A percentile compares a stretch with the other conserved stretches of the same genome.
phyloP scores from a whole-genome alignment of 1,140 invertebrate genomes.

The Atopsyche davidsoni region DNA sequence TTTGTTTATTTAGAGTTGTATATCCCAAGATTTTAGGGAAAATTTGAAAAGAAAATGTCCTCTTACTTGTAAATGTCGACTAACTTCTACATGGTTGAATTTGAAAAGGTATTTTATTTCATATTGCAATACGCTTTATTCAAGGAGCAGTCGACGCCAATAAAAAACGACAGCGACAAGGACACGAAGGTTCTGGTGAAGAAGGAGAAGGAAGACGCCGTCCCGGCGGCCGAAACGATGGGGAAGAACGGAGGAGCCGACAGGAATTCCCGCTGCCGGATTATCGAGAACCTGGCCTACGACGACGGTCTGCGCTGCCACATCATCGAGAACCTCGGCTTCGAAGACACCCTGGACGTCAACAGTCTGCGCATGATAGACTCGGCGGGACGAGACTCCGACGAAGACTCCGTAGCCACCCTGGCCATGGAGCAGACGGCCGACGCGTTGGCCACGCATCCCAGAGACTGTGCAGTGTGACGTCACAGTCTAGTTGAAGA shows the following conservation, averaged over 20 bases:
- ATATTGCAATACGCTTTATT: too few species aligned
- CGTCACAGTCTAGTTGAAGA: constrained; percentile 36
- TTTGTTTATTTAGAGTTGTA: too few species aligned
- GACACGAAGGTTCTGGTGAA: too few species aligned
- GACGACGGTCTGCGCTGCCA: constrained; percentile 40
- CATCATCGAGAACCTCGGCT: constrained; percentile 47
- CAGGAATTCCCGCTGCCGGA: constrained; percentile 33
- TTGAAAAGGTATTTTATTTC: too few species aligned
- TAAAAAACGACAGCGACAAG: constrained; percentile 1
- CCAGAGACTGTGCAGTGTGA: constrained; percentile 40
- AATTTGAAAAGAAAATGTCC: too few species aligned
- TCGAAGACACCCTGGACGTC: constrained; percentile 36
- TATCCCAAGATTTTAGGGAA: too few species aligned
- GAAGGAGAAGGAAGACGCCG: constrained; percentile 1
- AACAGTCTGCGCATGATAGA: constrained; percentile 45
- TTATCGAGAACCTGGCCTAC: constrained; percentile 28
- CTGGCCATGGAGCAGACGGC: constrained; percentile 17
- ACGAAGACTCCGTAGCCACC: constrained; percentile 31
- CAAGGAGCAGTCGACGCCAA: not conserved
- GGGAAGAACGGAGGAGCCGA: constrained; percentile 35
- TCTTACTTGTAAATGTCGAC: too few species aligned
- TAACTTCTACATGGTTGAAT: too few species aligned
- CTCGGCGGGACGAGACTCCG: constrained; percentile 37
- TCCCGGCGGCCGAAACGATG: not conserved
- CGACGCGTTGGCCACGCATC: constrained; percentile 1